Evolutionary conservation across 1,140 invertebrate species (phyloP).

Genomic region (Hetaerina americana): DNA sequence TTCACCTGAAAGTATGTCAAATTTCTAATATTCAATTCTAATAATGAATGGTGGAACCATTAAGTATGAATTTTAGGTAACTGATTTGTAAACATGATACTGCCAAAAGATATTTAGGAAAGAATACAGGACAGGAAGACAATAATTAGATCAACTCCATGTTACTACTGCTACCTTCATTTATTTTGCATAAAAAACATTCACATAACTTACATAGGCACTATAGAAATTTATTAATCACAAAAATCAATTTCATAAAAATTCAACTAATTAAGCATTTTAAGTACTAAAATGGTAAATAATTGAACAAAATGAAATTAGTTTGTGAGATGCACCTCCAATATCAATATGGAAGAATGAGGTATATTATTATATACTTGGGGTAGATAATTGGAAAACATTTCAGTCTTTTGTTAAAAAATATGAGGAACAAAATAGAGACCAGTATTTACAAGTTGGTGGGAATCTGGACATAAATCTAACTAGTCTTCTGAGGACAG

Average conservation of each 20-base stretch:
- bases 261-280: slow-evolving; percentile 1
- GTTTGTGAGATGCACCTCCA: neutral
- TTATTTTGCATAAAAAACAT: slow-evolving; percentile 1
- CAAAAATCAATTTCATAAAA: neutral
- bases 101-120: too few species aligned
- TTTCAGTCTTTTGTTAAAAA: neutral
- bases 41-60: too few species aligned
- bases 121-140: too few species aligned
- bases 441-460: neutral
- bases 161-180: too few species aligned
- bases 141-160: too few species aligned
- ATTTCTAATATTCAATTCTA: too few species aligned
- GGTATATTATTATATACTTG: neutral
- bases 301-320: slow-evolving; percentile 1
- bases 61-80: too few species aligned
- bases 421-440: neutral
- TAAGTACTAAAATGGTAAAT: neutral
- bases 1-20: too few species aligned
- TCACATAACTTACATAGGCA: neutral
- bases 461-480: neutral
- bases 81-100: too few species aligned
- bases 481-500: neutral
- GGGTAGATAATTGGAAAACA: neutral
- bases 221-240: neutral
- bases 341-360: neutral